Evolutionary conservation across 2,797 vertebrate species (phyloP).

Genomic region (Pseudochirops cupreus): DNA sequence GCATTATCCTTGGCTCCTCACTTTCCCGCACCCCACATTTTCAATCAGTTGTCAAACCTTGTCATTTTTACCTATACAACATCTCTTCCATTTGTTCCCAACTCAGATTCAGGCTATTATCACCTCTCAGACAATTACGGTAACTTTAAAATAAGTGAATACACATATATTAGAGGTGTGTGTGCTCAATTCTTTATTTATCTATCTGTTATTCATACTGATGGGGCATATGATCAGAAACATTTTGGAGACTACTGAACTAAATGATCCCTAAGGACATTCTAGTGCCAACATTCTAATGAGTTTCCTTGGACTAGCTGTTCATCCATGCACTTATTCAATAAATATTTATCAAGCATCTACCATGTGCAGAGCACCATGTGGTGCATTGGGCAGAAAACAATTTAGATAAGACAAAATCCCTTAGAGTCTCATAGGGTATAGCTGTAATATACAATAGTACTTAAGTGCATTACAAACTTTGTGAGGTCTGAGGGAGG

Average conservation of each 20-base stretch:
- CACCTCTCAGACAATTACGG: background rate
- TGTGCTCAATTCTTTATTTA: background rate
- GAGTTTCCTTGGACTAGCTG: background rate
- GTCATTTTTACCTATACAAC: background rate
- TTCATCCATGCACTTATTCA: conserved; percentile 15
- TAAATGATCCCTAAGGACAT: background rate
- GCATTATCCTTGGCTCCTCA: background rate
- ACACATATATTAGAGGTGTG: background rate
- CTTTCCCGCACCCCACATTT: background rate
- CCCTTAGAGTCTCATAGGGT: background rate
- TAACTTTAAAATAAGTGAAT: background rate
- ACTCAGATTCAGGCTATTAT: background rate
- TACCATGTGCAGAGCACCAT: background rate
- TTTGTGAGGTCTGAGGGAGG: background rate
- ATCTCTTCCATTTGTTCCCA: background rate
- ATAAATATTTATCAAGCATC: background rate
- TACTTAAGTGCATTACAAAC: background rate
- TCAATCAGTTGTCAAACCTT: background rate
- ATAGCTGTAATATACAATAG: background rate
- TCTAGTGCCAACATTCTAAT: background rate
- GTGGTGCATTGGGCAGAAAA: background rate
- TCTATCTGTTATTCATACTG: background rate
- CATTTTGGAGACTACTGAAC: background rate
- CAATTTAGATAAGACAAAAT: background rate
- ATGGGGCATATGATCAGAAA: background rate